Evolutionary conservation across 2,888 invertebrate species (phyloP).

Genomic region (Cyrtodaria siliqua): DNA sequence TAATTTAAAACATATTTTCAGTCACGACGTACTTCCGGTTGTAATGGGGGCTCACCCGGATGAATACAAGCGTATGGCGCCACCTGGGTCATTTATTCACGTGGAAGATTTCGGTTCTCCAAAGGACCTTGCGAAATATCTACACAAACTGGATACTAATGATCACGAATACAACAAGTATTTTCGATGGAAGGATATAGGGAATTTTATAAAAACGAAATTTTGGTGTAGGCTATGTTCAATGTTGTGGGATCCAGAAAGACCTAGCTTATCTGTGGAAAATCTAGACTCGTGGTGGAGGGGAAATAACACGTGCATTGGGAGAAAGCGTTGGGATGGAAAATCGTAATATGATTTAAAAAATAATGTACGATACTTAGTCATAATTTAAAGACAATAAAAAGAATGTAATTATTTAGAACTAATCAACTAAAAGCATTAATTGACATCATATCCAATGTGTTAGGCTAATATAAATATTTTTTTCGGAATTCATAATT

Average conservation of each 20-base stretch:
- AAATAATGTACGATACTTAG: no score
- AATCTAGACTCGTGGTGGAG: conserved; percentile 98
- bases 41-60: no score
- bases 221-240: conserved; percentile 75
- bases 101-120: conserved; percentile 97
- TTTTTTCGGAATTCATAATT: no score
- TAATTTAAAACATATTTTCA: no score
- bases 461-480: no score
- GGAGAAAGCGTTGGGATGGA: conserved; percentile 30
- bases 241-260: conserved; percentile 69
- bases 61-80: conserved; percentile 95
- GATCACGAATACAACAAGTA: conserved; percentile 96
- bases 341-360: no score
- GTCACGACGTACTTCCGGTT: conserved; percentile 94
- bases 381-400: no score
- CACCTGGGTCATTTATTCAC: conserved; percentile 96
- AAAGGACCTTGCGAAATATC: conserved; percentile 93
- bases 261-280: conserved; percentile 87
- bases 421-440: no score
- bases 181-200: conserved; percentile 91
- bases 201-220: conserved; percentile 69
- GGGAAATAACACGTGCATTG: conserved; percentile 32
- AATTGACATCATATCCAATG: no score
- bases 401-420: no score
- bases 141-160: conserved; percentile 93